These are phyloP conservation scores for Formica aserva DNA, from an alignment of 2,888 invertebrate genomes.

Conservation along the genomic window DNA sequence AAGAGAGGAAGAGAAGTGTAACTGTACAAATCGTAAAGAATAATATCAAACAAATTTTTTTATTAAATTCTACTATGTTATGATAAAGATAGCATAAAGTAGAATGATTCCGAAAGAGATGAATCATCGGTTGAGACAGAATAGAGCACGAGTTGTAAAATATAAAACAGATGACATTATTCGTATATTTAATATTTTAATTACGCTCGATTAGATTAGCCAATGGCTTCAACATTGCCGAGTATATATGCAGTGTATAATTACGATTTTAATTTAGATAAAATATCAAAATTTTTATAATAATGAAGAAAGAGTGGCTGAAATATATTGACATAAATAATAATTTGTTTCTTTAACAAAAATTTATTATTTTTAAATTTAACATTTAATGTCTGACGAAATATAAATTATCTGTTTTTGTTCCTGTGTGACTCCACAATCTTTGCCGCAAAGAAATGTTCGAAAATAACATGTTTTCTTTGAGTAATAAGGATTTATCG, in stretches of 20 bases:
- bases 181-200: neutral
- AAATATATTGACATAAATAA: neutral
- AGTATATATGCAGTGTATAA: neutral
- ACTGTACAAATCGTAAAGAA: neutral
- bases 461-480: slow-evolving; percentile 66
- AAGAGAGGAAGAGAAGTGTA: neutral
- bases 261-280: neutral
- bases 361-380: neutral
- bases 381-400: neutral
- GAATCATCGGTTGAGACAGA: neutral
- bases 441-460: slow-evolving; percentile 57
- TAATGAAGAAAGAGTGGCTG: neutral
- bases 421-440: neutral
- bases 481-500: slow-evolving; percentile 65
- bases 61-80: neutral
- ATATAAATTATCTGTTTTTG: neutral
- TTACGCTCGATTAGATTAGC: neutral
- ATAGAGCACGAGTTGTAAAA: neutral
- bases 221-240: neutral
- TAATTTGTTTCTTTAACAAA: neutral
- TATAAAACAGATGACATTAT: neutral
- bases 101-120: neutral
- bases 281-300: neutral
- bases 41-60: neutral
- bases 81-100: neutral